phyloP scores from a whole-genome alignment of 2,113 vertebrate species.

The Nipponia nippon region DNA sequence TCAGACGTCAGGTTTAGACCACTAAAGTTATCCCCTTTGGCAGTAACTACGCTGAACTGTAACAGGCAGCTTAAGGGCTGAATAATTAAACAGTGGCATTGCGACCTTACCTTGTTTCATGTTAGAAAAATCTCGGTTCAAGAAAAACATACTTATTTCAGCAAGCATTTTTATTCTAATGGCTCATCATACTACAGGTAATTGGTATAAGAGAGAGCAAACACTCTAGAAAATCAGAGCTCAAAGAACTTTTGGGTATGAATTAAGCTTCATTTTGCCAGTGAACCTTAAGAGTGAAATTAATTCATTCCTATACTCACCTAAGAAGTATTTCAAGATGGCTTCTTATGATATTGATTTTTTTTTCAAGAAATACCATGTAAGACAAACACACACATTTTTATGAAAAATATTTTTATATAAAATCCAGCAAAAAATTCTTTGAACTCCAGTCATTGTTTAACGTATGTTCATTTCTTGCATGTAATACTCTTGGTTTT shows the following conservation, averaged over 20 bases:
- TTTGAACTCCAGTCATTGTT: neutral
- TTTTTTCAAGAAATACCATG: neutral
- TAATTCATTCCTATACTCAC: neutral
- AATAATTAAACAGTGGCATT: conserved; percentile 34
- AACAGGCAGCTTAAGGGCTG: conserved; percentile 47
- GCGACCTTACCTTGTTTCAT: neutral
- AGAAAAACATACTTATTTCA: neutral
- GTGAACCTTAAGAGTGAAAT: neutral
- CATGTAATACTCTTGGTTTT: neutral
- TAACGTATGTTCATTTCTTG: neutral
- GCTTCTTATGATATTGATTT: neutral
- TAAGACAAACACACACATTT: neutral
- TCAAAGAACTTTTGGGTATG: neutral
- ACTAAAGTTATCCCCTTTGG: neutral
- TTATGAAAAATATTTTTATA: neutral
- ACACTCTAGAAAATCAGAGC: neutral
- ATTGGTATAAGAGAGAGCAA: neutral
- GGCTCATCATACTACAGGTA: neutral
- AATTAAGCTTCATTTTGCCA: neutral
- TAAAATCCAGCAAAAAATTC: neutral
- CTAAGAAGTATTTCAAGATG: neutral
- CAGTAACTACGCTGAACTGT: neutral
- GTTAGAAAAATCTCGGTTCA: conserved; percentile 29
- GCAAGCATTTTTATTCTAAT: neutral
- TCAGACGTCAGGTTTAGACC: neutral